Evolutionary conservation across 2,797 vertebrate species (phyloP).

Genomic region (Sebastes reedi): DNA sequence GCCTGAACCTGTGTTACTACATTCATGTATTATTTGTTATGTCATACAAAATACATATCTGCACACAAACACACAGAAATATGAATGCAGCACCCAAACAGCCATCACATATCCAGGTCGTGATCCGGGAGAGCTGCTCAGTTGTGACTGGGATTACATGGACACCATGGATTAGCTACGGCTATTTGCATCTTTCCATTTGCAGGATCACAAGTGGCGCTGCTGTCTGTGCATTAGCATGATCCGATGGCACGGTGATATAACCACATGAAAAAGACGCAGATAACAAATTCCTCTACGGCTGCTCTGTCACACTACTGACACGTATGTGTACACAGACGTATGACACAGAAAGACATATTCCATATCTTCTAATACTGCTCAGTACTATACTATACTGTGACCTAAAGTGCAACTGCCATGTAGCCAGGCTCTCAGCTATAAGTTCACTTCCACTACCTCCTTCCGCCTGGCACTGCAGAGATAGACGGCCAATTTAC

Average conservation of each 20-base stretch:
- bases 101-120: conserved; percentile 12
- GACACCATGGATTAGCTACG: conserved; percentile 55
- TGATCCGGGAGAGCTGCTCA: conserved; percentile 47
- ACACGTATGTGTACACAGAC: not conserved
- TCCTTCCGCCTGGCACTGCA: conserved; percentile 34
- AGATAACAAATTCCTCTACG: conserved; percentile 15
- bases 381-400: no score
- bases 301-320: not conserved
- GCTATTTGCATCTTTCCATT: conserved; percentile 61
- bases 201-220: conserved; percentile 31
- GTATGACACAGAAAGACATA: not conserved
- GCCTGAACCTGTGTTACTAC: not conserved
- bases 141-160: conserved; percentile 57
- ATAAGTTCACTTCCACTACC: conserved; percentile 43
- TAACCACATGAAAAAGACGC: conserved; percentile 19
- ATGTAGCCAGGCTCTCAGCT: not conserved
- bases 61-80: not conserved
- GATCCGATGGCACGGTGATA: conserved; percentile 45
- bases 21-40: not conserved
- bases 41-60: not conserved
- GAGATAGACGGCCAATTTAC: conserved; percentile 24
- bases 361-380: not conserved
- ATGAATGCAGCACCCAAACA: conserved; percentile 1
- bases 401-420: not conserved
- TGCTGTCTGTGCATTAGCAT: conserved; percentile 44